Base-by-base conservation (phyloP, 2,113 vertebrate species). In the Paradoxurus hermaphroditus region DNA sequence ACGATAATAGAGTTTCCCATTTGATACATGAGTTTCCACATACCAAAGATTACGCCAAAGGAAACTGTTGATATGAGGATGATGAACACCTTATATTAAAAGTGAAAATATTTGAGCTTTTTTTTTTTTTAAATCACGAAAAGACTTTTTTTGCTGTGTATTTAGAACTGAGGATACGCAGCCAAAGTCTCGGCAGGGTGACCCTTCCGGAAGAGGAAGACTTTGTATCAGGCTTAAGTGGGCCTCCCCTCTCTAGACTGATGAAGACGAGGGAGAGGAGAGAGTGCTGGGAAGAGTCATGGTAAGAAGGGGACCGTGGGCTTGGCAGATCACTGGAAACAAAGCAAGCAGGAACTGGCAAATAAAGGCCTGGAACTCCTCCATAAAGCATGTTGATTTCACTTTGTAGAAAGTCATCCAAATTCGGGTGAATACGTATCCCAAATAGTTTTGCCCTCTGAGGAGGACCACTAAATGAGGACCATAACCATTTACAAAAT, bases 401-500 rank as follows among this genome's bases (percentile, higher is more conserved):
- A 93, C 21, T 51, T 59, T 65, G 5, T 25, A 67, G 72, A 68
- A 75, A 93, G 39, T 25, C 63, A 84, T 83, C 31, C 90, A 88
- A 92, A 34, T 94, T 51, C 83, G 41, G 85, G 19, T n/a, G 8
- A 9, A 13, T 77, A n/a, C 29, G 18, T 36, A n/a, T 10, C 39
- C 59, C 67, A 70, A 94, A 77, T 59, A 39, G 41, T 67, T 65
- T 59, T 9, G 29, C 14, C 6, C 7, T 59, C 27, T 51, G 19
- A 41, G 15, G 39, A 93, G 92, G 39, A 81, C 36, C 31, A n/a
- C 19, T 27, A 75, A 23, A 44, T 75, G 16, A 90, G 18, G 11
- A 49, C 39, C 79, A 15, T n/a, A 70, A 46, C 31, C 21, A 44
- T 86, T 72, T 84, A 82, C 46, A 97, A 85, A 95, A 92, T 86